A percentile compares a stretch with the other conserved stretches of the same genome.
phyloP scores from a whole-genome alignment of 2,113 vertebrate genomes.

The Anguilla japonica region DNA sequence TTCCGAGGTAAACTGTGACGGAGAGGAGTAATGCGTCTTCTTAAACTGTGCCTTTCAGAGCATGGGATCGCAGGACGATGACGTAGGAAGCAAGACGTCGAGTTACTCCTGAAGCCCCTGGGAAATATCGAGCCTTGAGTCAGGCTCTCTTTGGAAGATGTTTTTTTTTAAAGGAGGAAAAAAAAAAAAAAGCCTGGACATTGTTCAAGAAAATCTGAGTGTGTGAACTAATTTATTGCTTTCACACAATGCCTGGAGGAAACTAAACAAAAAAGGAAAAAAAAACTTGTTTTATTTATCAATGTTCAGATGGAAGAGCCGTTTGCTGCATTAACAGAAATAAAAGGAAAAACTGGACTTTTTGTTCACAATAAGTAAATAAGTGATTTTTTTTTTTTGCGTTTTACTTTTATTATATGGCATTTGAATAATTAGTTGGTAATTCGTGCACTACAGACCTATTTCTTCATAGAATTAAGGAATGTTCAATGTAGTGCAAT shows the following conservation, averaged over 20 bases:
- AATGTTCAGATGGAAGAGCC: conserved; percentile 68
- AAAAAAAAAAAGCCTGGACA: conserved; percentile 65
- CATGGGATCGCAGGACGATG: conserved; percentile 97
- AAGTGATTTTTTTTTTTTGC: not conserved
- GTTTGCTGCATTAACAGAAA: conserved; percentile 66
- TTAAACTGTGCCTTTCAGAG: conserved; percentile 70
- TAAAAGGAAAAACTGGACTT: conserved; percentile 9
- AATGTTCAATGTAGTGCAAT: not conserved
- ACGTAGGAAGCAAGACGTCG: conserved; percentile 97
- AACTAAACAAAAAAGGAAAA: conserved; percentile 42
- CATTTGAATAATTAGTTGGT: conserved; percentile 1
- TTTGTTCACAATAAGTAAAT: not conserved
- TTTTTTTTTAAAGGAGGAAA: conserved; percentile 60
- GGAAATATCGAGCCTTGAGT: conserved; percentile 51
- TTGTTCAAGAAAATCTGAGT: conserved; percentile 68
- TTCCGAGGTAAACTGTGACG: not conserved
- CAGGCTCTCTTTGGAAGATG: conserved; percentile 57
- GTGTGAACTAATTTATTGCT: conserved; percentile 66
- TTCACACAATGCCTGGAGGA: conserved; percentile 58
- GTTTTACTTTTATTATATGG: not conserved
- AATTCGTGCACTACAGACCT: not conserved
- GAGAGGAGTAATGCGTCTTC: not conserved
- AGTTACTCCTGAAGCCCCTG: conserved; percentile 87
- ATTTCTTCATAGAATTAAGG: not conserved
- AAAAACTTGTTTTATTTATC: conserved; percentile 76